Base-by-base conservation (phyloP, 2,113 vertebrate species). In the Mormyrus iriodes region DNA sequence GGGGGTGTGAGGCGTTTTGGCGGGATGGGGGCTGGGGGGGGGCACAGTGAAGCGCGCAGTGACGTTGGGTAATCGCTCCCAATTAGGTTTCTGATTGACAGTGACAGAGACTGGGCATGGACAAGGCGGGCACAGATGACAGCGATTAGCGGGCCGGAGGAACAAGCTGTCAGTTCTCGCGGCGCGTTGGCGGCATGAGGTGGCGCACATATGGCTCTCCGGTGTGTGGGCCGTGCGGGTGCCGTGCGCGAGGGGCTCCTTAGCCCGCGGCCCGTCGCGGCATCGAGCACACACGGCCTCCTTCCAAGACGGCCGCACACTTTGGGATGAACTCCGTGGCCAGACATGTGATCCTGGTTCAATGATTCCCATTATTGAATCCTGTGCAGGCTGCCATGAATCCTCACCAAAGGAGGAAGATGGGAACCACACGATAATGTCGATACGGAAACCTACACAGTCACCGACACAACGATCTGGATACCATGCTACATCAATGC, bases 111-210 rank as follows among this genome's bases (percentile, higher is more conserved):
- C 93, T 94, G 96, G 96, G 94, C 93, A 94, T 93, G 94, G 94
- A 96, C 96, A 97, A 95, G 94, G 88, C 90, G 93, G 93, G 94
- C 93, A 93, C 95, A 92, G 95, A 92, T 92, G 94, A 93, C 89
- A 93, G 93, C 95, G 93, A 95, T 96, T 97, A 95, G 95, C 94
- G 39, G 91, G 89, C 94, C 91, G 90, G 91, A 93, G 93, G 94
- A 95, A 96, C 97, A 97, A 97, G 96, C 97, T 95, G 97, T 96
- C 96, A 93, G 89, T 90, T 92, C 94, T 96, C 96, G 95, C 93
- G 93, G 92, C 15, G 90, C 0, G 94, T 96, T 96, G 95, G 92
- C 91, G 58, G 61, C 90, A 88, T 91, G 90, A 91, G 92, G 92
- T 91, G 90, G 58, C 44, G 52, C 82, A 86, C 93, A 93, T 91